Conservation (phyloP, 2,113 vertebrate species). For the Myotis yumanensis region DNA sequence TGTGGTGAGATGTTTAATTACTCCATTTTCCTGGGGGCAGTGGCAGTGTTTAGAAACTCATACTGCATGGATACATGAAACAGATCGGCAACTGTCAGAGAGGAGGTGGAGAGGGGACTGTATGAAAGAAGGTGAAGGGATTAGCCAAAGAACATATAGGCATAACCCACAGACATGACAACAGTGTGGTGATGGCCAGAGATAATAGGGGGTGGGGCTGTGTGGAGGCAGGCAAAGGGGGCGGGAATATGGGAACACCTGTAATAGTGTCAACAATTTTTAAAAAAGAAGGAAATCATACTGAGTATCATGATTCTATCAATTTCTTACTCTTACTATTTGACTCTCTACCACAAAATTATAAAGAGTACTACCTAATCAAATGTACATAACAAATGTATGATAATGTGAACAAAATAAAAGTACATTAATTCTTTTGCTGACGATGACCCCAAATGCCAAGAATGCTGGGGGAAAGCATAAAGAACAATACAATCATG, state of each 20-base stretch:
- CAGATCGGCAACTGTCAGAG: background rate
- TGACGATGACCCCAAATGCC: background rate
- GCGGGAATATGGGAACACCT: no score
- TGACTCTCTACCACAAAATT: background rate
- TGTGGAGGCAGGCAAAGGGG: no score
- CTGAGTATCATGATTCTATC: background rate
- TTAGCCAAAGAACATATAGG: background rate
- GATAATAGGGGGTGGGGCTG: no score
- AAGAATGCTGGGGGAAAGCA: background rate
- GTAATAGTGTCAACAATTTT: no score
- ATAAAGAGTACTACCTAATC: background rate
- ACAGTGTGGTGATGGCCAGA: no score
- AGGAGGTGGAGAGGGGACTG: background rate
- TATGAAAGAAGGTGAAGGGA: background rate
- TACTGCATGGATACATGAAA: background rate
- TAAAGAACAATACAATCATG: constrained; percentile 1
- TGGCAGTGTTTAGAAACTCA: background rate
- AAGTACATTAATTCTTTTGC: constrained; percentile 16
- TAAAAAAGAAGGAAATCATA: background rate
- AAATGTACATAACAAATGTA: background rate
- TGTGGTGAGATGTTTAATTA: constrained; percentile 4
- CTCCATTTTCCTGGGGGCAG: background rate
- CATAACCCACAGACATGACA: no score
- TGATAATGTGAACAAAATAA: constrained; percentile 17
- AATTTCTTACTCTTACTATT: constrained; percentile 14